These are phyloP conservation scores for Epicampocera succincta DNA, from an alignment of 2,888 invertebrate genomes.

Conservation along the genomic window DNA sequence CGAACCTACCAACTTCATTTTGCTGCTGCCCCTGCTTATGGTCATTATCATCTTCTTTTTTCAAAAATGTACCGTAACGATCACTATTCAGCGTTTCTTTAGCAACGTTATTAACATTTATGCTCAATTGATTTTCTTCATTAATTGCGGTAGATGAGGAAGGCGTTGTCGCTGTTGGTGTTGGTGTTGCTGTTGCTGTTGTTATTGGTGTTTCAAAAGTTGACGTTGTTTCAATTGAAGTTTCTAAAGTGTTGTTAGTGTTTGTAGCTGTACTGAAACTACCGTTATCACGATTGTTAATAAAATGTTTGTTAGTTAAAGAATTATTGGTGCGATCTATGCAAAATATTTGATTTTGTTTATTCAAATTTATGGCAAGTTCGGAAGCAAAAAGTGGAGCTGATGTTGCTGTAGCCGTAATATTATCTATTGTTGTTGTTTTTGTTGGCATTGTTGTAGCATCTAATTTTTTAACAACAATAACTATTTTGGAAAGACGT, in stretches of 20 bases:
- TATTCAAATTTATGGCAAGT: constrained; percentile 49
- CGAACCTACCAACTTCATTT: constrained; percentile 30
- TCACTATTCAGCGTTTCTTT: neutral
- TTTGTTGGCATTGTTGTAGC: constrained; percentile 41
- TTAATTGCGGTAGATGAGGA: neutral
- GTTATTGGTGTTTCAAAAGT: neutral
- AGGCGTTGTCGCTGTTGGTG: neutral
- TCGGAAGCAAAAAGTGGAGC: constrained; percentile 31
- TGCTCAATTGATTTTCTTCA: constrained; percentile 53
- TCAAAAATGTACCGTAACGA: neutral
- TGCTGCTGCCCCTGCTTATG: neutral
- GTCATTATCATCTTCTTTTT: constrained; percentile 23
- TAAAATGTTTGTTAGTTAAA: constrained; percentile 52
- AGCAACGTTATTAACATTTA: constrained; percentile 25
- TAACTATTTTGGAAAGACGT: constrained; percentile 63
- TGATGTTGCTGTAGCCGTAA: constrained; percentile 16
- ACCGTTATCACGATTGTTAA: constrained; percentile 18
- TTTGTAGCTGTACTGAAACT: constrained; percentile 20
- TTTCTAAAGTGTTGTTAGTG: constrained; percentile 41
- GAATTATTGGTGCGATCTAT: constrained; percentile 57
- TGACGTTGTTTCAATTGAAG: constrained; percentile 31
- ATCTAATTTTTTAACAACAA: constrained; percentile 66
- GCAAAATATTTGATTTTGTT: constrained; percentile 43
- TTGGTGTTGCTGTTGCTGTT: neutral
- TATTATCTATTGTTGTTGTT: constrained; percentile 11